Base-by-base conservation (phyloP, 2,797 vertebrate species). In the Periparus ater region DNA sequence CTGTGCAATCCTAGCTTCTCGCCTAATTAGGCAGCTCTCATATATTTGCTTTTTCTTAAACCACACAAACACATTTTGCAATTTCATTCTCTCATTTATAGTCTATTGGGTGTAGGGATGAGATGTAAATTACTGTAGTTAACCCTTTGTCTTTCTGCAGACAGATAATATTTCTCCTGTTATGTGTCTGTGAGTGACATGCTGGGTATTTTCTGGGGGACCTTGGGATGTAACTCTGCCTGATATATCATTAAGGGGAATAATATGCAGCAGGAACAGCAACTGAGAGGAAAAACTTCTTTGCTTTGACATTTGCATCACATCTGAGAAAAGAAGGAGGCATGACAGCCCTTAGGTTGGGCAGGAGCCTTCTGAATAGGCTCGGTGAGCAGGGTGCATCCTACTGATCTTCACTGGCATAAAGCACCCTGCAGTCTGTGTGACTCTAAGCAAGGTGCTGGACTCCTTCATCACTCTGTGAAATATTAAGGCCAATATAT, bases 41-140 rank as follows among this genome's bases (percentile, higher is more conserved):
- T 71, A 40, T 76, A 95, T 94, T 94, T 97, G 55, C 23, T 95
- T 96, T 93, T 94, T 60, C 91, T 90, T 95, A 96, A 95, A 77
- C 42, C 18, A 17, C 58, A 44, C 17, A 79, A 95, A 83, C 34
- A 34, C 21, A 61, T 90, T 77, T 96, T 88, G 7, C 84, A 68
- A 77, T 73, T 63, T 81, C 57, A 55, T 96, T 73, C n/a, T 85
- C 29, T 85, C 87, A 67, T 76, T 72, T 86, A 20, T 30, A 58
- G 27, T 70, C 47, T 73, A 3, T 54, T 88, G 0, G 15, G 13
- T 78, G 55, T 65, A 58, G 12, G 30, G 45, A 40, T 89, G 17
- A 96, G 90, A 94, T 76, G 48, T 65, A 85, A 92, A 88, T 72
- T 68, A 44, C 21, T 23, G 36, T 22, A 91, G 38, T 73, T 95